Base-by-base conservation (phyloP, 2,888 invertebrate species). In the Nudaria mundana region DNA sequence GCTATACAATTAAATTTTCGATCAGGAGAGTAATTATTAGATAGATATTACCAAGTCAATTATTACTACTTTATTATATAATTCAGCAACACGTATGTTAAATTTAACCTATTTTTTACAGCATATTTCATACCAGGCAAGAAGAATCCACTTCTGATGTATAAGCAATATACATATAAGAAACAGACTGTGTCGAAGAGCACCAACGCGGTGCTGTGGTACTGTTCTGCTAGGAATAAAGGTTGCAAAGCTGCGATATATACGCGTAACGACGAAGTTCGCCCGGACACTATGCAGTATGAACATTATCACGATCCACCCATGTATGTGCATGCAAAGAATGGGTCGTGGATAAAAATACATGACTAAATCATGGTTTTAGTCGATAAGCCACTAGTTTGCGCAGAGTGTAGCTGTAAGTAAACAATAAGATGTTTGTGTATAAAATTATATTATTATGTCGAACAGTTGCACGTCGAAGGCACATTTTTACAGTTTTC, bases 131-230 rank as follows among this genome's bases (percentile, higher is more conserved):
- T 70, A 10, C 41, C 44, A 3, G 55, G 45, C 30, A 58, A 57
- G 33, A 69, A 61, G 39, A 30, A 70, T 13, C 66, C 56, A 1
- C 46, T 62, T 11, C 41, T 67, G 5, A 53, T 62, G 56, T 56
- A 43, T 34, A 48, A 54, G 15, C 37, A 36, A 2, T 61, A 63
- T 37, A 63, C 61, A 2, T 63, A 50, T 40, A 58, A 50, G 25
- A 43, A 33, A 18, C 41, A 47, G 5, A 46, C 32, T 22, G 34
- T 39, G 7, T 37, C 40, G 5, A 43, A 30, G 20, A 3, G 20
- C 8, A 24, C 48, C 7, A 44, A 47, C 2, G 6, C n/a, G 1
- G 31, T 46, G 10, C 30, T 52, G 0, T 57, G 53, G 57, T 48
- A 57, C 10, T 59, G 56, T 10, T 57, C 60, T 0, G 30, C 37